Evolutionary conservation across 2,113 vertebrate genomes (phyloP), one percentile per base, ranked within the genome.

Genomic region (Ancistrus triradiatus): DNA sequence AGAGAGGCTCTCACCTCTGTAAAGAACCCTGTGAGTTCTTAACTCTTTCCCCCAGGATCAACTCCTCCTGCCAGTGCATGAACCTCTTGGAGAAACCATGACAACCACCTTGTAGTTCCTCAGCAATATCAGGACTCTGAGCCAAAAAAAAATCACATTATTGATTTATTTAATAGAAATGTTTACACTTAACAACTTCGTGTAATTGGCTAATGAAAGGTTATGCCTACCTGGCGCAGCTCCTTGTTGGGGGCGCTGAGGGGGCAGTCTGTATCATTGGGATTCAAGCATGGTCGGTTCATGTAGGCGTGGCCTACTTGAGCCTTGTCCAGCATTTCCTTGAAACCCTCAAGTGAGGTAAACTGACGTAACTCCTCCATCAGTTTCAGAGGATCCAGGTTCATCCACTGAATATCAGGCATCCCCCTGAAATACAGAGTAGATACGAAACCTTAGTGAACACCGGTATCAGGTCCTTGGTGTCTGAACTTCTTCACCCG

Each of bases 11-110:
- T 77, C 63, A 98, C 96, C 94, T 95, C 78, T 91, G 81, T 76
- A 98, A 85, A 74, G 85, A 79, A 65, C 95, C 91, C 77, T 91
- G 89, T 55, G 85, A 77, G 78, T 86, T 89, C 84, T 92, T 95
- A 69, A 86, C 76, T 1, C 84, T 84, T 63, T 93, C 95, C 0
- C 96, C 96, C 62, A 99, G 82, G 81, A 99, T 91, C 81, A 99
- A 78, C 77, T 97, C 96, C 83, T 98, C 94, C 79, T 97, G 95
- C 96, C 96, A 99, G 83, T 93, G 93, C 95, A 98, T 98, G 81
- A 95, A 98, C 83, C 95, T 98, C 86, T 85, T 91, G 76, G 95
- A 98, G 81, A 98, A 98, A 78, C 96, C 95, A 0, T 96, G 91
- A 80, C 96, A 99, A 86, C 96, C 96, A 1, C 92, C 91, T 0